Evolutionary conservation across 2,888 invertebrate species (phyloP), one percentile per base, ranked within the genome.

Genomic region (Bellardia bayeri): DNA sequence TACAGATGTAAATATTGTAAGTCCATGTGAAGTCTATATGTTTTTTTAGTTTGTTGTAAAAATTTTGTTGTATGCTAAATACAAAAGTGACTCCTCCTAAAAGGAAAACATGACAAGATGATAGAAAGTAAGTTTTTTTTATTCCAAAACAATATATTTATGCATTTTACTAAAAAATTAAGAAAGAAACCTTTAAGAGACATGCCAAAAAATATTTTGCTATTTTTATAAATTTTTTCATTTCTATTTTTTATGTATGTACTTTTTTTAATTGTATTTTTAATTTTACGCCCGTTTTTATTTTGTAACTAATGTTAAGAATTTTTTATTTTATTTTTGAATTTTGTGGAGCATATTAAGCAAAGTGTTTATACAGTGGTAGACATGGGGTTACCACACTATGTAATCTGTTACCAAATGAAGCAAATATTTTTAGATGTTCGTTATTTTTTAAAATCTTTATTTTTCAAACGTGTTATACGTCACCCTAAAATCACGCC

Each of bases 41-140:
- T 82, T 78, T 75, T 63, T 87, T 86, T 87, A 89, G 23, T 66
- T 75, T 83, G 78, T 80, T 69, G 82, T 82, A 86, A 79, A 68
- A 85, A 85, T 85, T 89, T 81, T 82, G 81, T 74, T 74, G 72
- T 64, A 40, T 30, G 61, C 61, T 49, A 61, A 58, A 56, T 78
- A 42, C 30, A 23, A 51, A 54, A 40, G 7, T 54, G n/a, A 7
- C 3, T 33, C 33, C 3, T 33, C 33, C 71, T 58, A 16, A 63
- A 63, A 80, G 58, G 54, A 71, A 61, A 89, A 87, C 78, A 90
- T 89, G 88, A 89, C 45, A 58, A 2, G 13, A 11, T 37, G 13
- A 85, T 91, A 90, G 89, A 91, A 88, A 86, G 91, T 91, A 91
- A 91, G 91, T 91, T 87, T 89, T 82, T 69, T 30, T 33, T 54